Evolutionary conservation across 2,888 invertebrate species (phyloP).

Genomic region (Tinea semifulvella): DNA sequence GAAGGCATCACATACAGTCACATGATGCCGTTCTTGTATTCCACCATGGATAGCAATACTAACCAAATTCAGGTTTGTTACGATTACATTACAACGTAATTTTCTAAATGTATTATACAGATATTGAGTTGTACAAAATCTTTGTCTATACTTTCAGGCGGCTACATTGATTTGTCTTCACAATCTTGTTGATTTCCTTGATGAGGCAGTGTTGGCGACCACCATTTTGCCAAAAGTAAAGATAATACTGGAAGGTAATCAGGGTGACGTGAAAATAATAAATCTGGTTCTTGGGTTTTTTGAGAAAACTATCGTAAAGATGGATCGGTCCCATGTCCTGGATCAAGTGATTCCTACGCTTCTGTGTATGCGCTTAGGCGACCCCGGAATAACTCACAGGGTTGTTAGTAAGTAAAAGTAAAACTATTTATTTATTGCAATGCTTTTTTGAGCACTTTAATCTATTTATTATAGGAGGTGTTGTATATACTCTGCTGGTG

Average conservation of each 20-base stretch:
- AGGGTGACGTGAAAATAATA: constrained; percentile 81
- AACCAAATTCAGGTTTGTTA: constrained; percentile 87
- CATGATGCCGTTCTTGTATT: constrained; percentile 86
- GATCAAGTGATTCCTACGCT: constrained; percentile 92
- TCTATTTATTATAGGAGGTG: too few relatives aligned
- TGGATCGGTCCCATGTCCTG: constrained; percentile 88
- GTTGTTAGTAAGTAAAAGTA: constrained; percentile 86
- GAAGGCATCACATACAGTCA: constrained; percentile 81
- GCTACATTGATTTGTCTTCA: constrained; percentile 89
- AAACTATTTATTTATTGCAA: background rate
- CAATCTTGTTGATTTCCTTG: constrained; percentile 84
- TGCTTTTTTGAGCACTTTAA: too few relatives aligned
- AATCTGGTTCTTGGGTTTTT: constrained; percentile 81
- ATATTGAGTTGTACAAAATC: too few relatives aligned
- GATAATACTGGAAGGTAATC: constrained; percentile 80
- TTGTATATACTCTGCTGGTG: too few relatives aligned
- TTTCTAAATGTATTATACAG: background rate
- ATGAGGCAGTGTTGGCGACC: constrained; percentile 80
- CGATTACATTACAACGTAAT: background rate
- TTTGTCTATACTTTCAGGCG: constrained; percentile 65
- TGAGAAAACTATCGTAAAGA: constrained; percentile 81
- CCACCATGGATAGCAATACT: constrained; percentile 86
- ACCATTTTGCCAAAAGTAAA: constrained; percentile 87
- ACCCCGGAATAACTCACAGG: constrained; percentile 85
- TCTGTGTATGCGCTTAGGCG: constrained; percentile 84